A percentile compares a stretch with the other conserved stretches of the same genome.
These are phyloP conservation scores for Crotalus adamanteus DNA, from an alignment of 2,797 vertebrate genomes.

Conservation along the genomic window DNA sequence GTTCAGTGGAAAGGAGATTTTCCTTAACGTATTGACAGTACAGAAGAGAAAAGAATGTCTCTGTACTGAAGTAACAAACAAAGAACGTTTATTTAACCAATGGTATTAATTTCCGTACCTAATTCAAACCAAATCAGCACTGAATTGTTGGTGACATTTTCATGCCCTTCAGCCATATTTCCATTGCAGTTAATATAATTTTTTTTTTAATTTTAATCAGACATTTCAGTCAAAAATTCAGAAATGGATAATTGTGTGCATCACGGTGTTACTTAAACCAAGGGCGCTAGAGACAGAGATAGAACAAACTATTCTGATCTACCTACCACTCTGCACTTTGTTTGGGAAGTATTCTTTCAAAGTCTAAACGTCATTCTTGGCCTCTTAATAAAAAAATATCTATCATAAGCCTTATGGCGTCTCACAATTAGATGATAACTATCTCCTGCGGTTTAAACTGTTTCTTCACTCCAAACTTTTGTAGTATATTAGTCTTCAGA, in stretches of 20 bases:
- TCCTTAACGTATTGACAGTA: constrained; percentile 44
- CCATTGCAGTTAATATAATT: constrained; percentile 58
- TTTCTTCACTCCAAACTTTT: neutral
- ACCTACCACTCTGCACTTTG: neutral
- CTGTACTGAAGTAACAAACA: constrained; percentile 39
- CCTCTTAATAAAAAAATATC: neutral
- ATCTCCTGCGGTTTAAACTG: neutral
- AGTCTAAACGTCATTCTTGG: neutral
- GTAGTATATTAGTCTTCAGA: neutral
- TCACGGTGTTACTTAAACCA: constrained; percentile 27
- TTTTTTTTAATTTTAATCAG: neutral
- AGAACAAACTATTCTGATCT: neutral
- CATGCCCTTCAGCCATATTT: constrained; percentile 60
- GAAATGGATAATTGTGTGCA: neutral
- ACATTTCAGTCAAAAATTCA: neutral
- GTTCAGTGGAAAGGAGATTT: constrained; percentile 48
- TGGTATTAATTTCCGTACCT: constrained; percentile 16
- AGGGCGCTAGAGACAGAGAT: neutral
- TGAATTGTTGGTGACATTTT: constrained; percentile 54
- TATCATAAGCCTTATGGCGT: neutral
- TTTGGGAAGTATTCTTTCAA: neutral
- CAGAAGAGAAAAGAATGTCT: constrained; percentile 33
- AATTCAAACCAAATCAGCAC: constrained; percentile 58
- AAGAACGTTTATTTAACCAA: constrained; percentile 22
- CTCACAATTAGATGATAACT: neutral